Conservation (phyloP, 2,797 vertebrate species). For the Dipus sagitta region DNA sequence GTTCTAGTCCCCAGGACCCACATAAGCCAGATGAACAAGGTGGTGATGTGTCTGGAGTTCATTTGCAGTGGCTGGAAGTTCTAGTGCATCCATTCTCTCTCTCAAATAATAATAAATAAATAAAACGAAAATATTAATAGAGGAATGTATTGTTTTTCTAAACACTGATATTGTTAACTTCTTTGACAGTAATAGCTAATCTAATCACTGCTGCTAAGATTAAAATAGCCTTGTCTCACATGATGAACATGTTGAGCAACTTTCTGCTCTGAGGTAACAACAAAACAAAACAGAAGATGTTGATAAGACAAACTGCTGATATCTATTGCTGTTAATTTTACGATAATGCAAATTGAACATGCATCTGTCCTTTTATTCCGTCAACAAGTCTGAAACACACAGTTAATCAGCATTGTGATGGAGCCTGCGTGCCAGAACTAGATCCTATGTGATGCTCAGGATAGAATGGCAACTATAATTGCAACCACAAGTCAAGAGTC, state of each 20-base stretch:
- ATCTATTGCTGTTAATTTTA: constrained; percentile 59
- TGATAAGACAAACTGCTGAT: neutral
- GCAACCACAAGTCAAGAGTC: neutral
- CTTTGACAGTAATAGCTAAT: constrained; percentile 53
- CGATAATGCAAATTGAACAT: constrained; percentile 42
- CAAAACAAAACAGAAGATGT: neutral
- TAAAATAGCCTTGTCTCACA: constrained; percentile 50
- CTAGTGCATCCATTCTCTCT: too few relatives aligned
- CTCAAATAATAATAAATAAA: too few relatives aligned
- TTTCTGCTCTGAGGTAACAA: constrained; percentile 17
- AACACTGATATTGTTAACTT: neutral
- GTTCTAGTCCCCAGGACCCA: too few relatives aligned
- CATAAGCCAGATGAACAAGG: too few relatives aligned
- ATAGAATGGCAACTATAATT: neutral
- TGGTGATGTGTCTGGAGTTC: too few relatives aligned
- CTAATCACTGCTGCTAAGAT: constrained; percentile 34
- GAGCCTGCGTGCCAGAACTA: neutral
- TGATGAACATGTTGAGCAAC: neutral
- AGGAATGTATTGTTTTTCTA: neutral
- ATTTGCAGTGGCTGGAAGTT: too few relatives aligned
- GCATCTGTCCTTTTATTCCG: neutral
- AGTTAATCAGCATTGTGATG: constrained; percentile 13
- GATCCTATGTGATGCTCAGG: neutral
- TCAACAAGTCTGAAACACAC: neutral
- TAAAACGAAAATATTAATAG: too few relatives aligned